phyloP scores from a whole-genome alignment of 2,888 invertebrate species.

The Ectropis crepuscularia region DNA sequence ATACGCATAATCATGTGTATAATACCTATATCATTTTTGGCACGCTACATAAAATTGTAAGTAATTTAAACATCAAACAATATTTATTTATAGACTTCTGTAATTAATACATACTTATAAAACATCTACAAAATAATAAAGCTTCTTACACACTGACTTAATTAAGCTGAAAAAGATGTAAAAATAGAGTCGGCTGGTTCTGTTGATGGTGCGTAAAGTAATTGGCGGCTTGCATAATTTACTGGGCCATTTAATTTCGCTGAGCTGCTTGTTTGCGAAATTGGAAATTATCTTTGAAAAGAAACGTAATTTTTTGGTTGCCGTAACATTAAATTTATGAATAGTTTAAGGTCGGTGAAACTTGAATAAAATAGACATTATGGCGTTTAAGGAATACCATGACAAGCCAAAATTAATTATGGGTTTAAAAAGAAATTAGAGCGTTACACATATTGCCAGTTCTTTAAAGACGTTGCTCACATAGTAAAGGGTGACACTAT shows the following conservation, averaged over 20 bases:
- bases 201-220: slow-evolving; percentile 42
- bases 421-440: no score
- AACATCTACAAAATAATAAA: slow-evolving; percentile 7
- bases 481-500: no score
- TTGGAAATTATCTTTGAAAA: slow-evolving; percentile 19
- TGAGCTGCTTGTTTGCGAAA: slow-evolving; percentile 29
- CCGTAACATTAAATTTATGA: neutral
- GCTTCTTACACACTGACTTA: slow-evolving; percentile 21
- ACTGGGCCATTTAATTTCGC: slow-evolving; percentile 39
- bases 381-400: no score
- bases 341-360: slow-evolving; percentile 1
- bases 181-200: slow-evolving; percentile 30
- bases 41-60: no score
- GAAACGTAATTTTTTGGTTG: slow-evolving; percentile 4
- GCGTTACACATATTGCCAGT: no score
- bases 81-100: neutral
- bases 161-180: slow-evolving; percentile 33
- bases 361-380: no score
- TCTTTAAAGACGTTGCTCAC: no score
- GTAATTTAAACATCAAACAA: neutral
- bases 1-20: no score
- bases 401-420: no score
- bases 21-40: no score
- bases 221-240: slow-evolving; percentile 38
- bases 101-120: neutral